These are phyloP conservation scores for Caenorhabditis briggsae DNA, from an alignment of 1,140 invertebrate genomes.

Conservation along the genomic window DNA sequence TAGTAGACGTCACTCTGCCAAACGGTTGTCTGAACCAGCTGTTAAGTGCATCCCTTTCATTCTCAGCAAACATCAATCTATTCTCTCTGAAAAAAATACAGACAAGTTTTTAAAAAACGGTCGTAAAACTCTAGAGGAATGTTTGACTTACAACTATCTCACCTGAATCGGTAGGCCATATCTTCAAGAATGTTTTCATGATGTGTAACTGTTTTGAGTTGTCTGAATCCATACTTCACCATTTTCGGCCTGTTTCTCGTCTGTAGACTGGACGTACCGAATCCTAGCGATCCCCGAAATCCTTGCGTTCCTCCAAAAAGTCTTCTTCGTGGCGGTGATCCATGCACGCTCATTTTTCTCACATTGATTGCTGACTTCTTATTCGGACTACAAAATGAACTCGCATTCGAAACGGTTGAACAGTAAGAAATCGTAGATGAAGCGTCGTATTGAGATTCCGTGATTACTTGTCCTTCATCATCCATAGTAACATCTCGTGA, in stretches of 20 bases:
- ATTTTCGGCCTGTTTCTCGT: background rate
- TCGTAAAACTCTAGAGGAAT: too few relatives aligned
- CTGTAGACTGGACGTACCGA: background rate
- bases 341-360: background rate
- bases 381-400: background rate
- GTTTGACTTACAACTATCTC: too few relatives aligned
- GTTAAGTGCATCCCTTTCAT: background rate
- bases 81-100: background rate
- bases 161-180: background rate
- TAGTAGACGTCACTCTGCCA: background rate
- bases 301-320: background rate
- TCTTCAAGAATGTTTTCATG: background rate
- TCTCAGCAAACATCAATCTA: background rate
- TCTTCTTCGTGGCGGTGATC: background rate
- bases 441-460: background rate
- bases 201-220: background rate
- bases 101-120: background rate
- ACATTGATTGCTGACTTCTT: background rate
- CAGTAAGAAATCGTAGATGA: background rate
- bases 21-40: background rate
- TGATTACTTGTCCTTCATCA: background rate
- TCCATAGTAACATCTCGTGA: background rate
- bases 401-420: background rate
- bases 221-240: constrained; percentile 4
- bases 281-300: background rate